These are phyloP conservation scores for Erythrolamprus reginae DNA, from an alignment of 2,113 vertebrate genomes.

Conservation along the genomic window DNA sequence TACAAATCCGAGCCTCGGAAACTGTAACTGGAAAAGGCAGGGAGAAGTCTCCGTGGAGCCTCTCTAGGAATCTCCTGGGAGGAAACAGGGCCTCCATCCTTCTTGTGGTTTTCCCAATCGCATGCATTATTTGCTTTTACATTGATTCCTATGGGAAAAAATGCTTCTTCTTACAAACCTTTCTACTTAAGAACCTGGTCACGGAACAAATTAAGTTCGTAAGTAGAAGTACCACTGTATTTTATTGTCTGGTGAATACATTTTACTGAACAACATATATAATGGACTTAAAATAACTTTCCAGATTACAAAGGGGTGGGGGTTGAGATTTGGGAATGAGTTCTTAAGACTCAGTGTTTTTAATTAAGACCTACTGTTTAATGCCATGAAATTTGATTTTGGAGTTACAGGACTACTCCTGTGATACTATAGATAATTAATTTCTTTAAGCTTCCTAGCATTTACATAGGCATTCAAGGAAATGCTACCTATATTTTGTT, in stretches of 20 bases:
- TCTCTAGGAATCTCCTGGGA: no score
- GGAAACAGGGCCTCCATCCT: no score
- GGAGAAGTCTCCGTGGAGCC: no score
- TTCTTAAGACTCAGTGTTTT: neutral
- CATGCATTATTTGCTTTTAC: no score
- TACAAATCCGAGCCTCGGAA: no score
- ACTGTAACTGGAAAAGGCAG: no score
- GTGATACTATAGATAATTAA: neutral
- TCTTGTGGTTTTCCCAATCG: no score
- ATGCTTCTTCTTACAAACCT: no score
- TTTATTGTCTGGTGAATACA: neutral
- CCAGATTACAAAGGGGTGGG: neutral
- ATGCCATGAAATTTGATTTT: neutral
- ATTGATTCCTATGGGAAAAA: no score
- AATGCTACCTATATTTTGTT: neutral
- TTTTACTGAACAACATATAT: neutral
- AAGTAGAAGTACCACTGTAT: neutral
- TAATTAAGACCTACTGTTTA: neutral
- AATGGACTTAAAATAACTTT: neutral
- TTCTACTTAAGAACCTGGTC: no score
- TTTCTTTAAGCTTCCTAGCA: neutral
- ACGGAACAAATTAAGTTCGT: no score
- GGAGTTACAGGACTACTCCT: neutral
- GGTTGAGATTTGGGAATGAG: neutral
- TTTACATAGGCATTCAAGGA: neutral